Evolutionary conservation across 35 echinoderm and acorn worm species (phyloP), one percentile per base, ranked within the genome.

Genomic region (Diadema setosum): DNA sequence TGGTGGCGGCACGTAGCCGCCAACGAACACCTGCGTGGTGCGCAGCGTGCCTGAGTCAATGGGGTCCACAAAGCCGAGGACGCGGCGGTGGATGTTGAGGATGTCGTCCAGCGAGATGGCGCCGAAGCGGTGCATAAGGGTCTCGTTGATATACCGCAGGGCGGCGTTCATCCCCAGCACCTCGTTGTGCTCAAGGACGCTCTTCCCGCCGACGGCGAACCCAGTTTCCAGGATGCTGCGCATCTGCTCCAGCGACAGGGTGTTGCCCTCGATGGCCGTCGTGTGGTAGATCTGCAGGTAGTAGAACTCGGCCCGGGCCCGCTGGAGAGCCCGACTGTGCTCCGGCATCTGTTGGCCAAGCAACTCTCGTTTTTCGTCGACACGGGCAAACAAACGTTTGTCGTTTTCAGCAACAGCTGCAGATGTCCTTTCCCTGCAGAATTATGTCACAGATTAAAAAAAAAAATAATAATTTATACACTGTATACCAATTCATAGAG

Each of bases 241-340:
- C 87, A 94, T 94, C 86, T 99, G 96, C 39, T 94, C 96, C 30
- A 99, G 48, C 9, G 93, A 69, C 15, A 99, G 74, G 2, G 96
- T 99, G 78, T 99, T 99, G 15, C 96, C 96, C 29, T 99, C 96
- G 24, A 99, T 99, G 3, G 96, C 96, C 0, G 90, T 94, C 0
- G 92, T 99, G 69, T 99, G 96, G 36, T 99, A 99, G 21, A 99
- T 87, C 41, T 99, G 96, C 4, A 92, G 83, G 45, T 99, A 99
- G 46, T 92, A 95, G 41, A 99, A 87, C 90, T 99, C 96, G 50
- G 88, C 56, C 33, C 87, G 61, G 0, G 90, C 96, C 21, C 91
- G 32, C 44, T 99, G 88, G 2, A 99, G 83, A 25, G 89, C 96
- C 2, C 85, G 55, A 25, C 70, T 92, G 16, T 94, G 64, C 61